A percentile compares a stretch with the other conserved stretches of the same genome.
Conservation (phyloP, 2,113 vertebrate species). For the Protobothrops flavoviridis region DNA sequence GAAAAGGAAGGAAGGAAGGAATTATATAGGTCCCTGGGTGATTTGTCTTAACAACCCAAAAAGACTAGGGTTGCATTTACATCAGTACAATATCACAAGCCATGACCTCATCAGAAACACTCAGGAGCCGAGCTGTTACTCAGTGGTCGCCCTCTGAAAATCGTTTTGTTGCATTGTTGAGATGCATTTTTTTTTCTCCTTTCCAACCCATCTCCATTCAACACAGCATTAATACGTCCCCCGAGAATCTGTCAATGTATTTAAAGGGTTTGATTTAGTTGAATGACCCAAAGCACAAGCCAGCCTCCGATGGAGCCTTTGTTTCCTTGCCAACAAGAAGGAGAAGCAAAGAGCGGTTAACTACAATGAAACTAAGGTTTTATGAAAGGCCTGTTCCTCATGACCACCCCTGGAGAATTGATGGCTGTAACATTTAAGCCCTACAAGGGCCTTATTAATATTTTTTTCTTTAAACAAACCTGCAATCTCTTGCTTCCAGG, state of each 20-base stretch:
- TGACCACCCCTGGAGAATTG: no score
- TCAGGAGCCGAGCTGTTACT: not conserved
- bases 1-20: not conserved
- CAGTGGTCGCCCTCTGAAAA: not conserved
- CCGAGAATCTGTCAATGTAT: not conserved
- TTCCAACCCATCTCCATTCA: not conserved
- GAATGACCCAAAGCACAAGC: not conserved
- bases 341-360: no score
- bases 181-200: no score
- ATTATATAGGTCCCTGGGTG: not conserved
- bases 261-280: not conserved
- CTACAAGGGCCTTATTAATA: no score
- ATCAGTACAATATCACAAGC: not conserved
- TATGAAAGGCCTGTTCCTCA: no score
- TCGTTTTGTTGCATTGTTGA: not conserved
- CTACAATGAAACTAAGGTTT: no score
- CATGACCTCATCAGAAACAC: not conserved
- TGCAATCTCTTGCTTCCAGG: no score
- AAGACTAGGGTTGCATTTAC: not conserved
- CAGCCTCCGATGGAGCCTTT: not conserved
- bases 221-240: no score
- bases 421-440: no score
- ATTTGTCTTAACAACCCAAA: not conserved
- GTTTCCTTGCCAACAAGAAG: not conserved
- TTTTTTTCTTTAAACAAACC: no score